Evolutionary conservation across 2,888 invertebrate species (phyloP), one percentile per base, ranked within the genome.

Genomic region (Patella pellucida): DNA sequence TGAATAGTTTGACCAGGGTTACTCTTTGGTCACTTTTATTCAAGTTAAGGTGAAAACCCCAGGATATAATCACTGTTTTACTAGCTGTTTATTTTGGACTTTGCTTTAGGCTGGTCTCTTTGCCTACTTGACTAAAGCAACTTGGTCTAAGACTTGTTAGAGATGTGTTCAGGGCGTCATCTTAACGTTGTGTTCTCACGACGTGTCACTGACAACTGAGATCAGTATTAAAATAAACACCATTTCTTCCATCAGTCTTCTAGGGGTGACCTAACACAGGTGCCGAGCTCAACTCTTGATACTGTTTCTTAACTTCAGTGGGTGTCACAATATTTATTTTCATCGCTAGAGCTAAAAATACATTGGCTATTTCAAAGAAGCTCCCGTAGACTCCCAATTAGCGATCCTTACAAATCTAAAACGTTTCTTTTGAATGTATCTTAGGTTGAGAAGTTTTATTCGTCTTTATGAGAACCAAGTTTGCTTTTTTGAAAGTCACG

Each of bases 11-110:
- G 41, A 41, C 41, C 41, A 41, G 41, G n/a, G 41, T 41, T 41
- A 41, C 41, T 41, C 41, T 41, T 41, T 41, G 41, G 41, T 41
- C 41, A 41, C 41, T 41, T 41, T 41, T 41, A 41, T 41, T 41
- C 41, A 41, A 41, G 41, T 41, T 41, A 41, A 41, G 41, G 41
- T 41, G 41, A 41, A 41, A 41, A 41, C 41, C 41, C 41, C 41
- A 41, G 41, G 41, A 41, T 41, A 7, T 41, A 41, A 41, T 41
- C 41, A 41, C 41, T 41, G 41, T 41, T 54, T 23, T 16, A 54
- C 54, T 23, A 56, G 72, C 56, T 72, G 72, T 72, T 72, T 56
- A 72, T 72, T 72, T 56, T 72, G 62, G 72, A 62, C 27, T 51
- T 72, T 72, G 72, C 72, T 23, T 19, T 72, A 31, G 56, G 31